These are phyloP conservation scores for Catocala fraxini DNA, from an alignment of 2,888 invertebrate species.

Conservation along the genomic window DNA sequence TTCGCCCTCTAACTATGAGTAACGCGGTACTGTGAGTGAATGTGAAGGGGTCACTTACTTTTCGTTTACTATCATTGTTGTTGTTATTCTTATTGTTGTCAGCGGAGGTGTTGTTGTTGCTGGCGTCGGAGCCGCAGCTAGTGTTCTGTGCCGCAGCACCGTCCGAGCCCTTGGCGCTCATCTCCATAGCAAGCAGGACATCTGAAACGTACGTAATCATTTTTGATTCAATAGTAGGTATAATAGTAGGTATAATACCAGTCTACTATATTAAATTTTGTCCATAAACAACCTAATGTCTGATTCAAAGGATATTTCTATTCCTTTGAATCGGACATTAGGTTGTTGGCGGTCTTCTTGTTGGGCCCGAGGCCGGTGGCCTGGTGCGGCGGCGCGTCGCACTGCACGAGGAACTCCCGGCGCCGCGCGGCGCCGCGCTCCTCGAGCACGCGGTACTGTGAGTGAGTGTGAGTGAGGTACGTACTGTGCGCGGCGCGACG, in stretches of 20 bases:
- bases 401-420: slow-evolving; percentile 95
- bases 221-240: not conserved
- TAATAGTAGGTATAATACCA: too few species aligned
- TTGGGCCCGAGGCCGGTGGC: slow-evolving; percentile 96
- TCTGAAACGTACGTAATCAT: slow-evolving; percentile 65
- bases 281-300: too few species aligned
- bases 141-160: slow-evolving; percentile 40
- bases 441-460: too few species aligned
- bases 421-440: slow-evolving; percentile 62
- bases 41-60: slow-evolving; percentile 79
- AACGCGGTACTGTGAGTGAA: too few species aligned
- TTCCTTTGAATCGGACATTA: too few species aligned
- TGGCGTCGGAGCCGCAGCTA: slow-evolving; percentile 37
- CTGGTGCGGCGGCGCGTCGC: slow-evolving; percentile 89
- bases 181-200: slow-evolving; percentile 80
- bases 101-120: slow-evolving; percentile 38
- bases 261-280: too few species aligned
- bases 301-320: too few species aligned
- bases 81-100: slow-evolving; percentile 37
- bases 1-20: too few species aligned
- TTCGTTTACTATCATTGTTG: slow-evolving; percentile 86
- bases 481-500: too few species aligned
- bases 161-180: slow-evolving; percentile 56
- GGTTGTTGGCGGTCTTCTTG: slow-evolving; percentile 98
- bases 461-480: too few species aligned